These are phyloP conservation scores for Panthera uncia DNA, from an alignment of 2,113 vertebrate genomes.

Conservation along the genomic window DNA sequence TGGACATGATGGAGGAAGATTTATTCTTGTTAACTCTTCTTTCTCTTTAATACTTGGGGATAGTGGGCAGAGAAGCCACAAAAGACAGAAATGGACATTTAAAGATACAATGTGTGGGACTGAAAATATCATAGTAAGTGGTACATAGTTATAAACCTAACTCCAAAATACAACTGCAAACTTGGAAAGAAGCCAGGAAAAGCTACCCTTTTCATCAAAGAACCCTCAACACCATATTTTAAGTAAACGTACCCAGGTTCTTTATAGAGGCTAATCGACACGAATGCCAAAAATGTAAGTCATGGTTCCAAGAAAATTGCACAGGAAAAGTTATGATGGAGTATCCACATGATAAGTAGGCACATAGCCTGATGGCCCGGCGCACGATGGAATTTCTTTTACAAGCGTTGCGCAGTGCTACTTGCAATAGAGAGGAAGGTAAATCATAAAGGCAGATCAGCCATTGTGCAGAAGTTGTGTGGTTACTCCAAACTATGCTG, in stretches of 20 bases:
- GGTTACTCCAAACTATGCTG: rapidly evolving
- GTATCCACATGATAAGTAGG: neutral
- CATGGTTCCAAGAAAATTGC: neutral
- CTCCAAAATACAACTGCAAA: neutral
- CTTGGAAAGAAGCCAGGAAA: neutral
- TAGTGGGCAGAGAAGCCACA: neutral
- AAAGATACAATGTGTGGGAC: neutral
- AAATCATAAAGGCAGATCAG: neutral
- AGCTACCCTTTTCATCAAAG: neutral
- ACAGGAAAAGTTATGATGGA: neutral
- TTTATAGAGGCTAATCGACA: neutral
- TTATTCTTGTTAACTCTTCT: neutral
- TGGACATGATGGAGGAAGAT: neutral
- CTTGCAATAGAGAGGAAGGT: neutral
- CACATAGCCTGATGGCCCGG: neutral
- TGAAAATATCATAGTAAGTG: neutral
- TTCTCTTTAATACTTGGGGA: neutral
- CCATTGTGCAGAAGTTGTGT: neutral
- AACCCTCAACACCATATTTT: neutral
- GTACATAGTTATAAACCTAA: neutral
- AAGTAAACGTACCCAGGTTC: neutral
- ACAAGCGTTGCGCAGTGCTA: rapidly evolving
- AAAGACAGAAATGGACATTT: neutral
- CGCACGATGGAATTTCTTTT: neutral
- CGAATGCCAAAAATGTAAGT: neutral